These are phyloP conservation scores for Pavo muticus DNA, from an alignment of 2,113 vertebrate genomes.

Conservation along the genomic window DNA sequence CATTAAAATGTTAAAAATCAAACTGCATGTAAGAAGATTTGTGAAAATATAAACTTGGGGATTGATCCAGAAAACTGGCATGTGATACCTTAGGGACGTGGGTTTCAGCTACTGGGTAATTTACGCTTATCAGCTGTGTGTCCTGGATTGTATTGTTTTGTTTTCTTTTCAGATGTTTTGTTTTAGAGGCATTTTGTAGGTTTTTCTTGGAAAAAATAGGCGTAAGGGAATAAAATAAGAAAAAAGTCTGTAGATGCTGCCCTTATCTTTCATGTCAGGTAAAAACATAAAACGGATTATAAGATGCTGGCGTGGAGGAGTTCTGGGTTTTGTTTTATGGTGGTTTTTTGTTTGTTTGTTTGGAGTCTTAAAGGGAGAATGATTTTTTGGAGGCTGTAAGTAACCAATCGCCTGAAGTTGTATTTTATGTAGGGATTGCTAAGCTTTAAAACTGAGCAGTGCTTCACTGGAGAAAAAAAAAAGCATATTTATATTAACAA, in stretches of 20 bases:
- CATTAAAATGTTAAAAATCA: constrained; percentile 84
- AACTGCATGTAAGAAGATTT: constrained; percentile 78
- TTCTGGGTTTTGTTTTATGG: background rate
- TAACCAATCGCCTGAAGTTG: background rate
- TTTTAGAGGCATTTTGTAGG: constrained; percentile 18
- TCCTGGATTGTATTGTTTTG: background rate
- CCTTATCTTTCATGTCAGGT: background rate
- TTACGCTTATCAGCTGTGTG: constrained; percentile 69
- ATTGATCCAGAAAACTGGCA: constrained; percentile 73
- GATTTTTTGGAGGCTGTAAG: background rate
- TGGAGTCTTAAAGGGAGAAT: background rate
- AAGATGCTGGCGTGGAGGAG: background rate
- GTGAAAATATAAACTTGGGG: constrained; percentile 77
- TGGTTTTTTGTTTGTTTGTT: background rate
- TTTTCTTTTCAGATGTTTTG: background rate
- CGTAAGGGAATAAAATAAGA: background rate
- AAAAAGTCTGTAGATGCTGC: background rate
- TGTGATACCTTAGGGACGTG: constrained; percentile 2
- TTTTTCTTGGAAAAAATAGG: constrained; percentile 33
- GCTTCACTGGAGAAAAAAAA: background rate
- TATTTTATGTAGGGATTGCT: background rate
- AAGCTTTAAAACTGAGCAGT: background rate
- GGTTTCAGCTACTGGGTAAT: constrained; percentile 56
- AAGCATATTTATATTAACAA: background rate
- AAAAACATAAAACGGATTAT: background rate